These are phyloP conservation scores for Drosophila meridiana DNA, from an alignment of 2,888 invertebrate genomes.

Conservation along the genomic window DNA sequence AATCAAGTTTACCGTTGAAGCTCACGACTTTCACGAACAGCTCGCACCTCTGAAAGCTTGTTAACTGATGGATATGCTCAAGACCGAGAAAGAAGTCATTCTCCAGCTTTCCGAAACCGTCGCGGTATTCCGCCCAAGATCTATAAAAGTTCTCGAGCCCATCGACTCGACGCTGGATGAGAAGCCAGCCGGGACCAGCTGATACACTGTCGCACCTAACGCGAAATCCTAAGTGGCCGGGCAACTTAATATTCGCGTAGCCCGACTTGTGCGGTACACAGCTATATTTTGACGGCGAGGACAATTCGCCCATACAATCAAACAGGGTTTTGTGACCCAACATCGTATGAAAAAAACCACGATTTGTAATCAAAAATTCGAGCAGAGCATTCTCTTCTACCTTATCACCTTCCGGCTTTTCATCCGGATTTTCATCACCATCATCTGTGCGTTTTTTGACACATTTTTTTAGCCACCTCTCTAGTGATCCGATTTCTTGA, in stretches of 20 bases:
- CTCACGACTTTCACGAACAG: not conserved
- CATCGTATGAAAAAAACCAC: not conserved
- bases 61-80: not conserved
- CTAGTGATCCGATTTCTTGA: no score
- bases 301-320: not conserved
- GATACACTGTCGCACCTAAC: not conserved
- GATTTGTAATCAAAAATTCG: not conserved
- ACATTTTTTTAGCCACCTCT: no score
- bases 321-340: not conserved
- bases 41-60: not conserved
- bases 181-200: slow-evolving; percentile 4
- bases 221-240: not conserved
- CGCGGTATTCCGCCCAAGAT: not conserved
- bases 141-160: not conserved
- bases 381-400: not conserved
- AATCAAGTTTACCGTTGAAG: not conserved
- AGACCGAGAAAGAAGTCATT: not conserved
- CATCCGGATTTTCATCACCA: no score
- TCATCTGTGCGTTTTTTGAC: no score
- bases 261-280: not conserved
- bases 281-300: not conserved
- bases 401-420: no score
- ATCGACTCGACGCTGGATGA: not conserved
- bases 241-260: not conserved
- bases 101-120: not conserved